Conservation (phyloP, 1,140 invertebrate species). For the Drosophila kikkawai region DNA sequence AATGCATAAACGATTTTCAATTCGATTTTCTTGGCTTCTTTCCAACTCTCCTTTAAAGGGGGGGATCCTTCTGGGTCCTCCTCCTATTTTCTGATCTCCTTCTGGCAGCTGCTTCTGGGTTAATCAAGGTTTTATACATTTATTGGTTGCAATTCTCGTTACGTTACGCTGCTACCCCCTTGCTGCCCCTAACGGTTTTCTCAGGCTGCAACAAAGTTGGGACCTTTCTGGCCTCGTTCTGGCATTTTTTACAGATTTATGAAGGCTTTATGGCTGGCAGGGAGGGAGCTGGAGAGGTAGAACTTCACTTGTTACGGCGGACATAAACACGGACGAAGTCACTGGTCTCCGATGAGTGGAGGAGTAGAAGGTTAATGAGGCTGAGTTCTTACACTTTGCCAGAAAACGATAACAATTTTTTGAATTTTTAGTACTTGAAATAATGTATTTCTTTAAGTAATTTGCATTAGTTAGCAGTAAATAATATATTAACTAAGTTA, state of each 20-base stretch:
- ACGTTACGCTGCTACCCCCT: constrained; percentile 32
- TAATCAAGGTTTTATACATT: constrained; percentile 76
- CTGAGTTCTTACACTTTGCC: constrained; percentile 7
- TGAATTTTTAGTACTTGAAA: background rate
- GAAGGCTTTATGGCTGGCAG: constrained; percentile 18
- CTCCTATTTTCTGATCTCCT: constrained; percentile 9
- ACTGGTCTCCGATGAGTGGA: background rate
- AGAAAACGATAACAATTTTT: background rate
- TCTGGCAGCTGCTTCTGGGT: constrained; percentile 56
- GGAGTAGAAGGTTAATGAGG: constrained; percentile 22
- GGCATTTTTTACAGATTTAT: constrained; percentile 50
- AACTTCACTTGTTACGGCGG: constrained; percentile 17
- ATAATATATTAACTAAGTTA: no score
- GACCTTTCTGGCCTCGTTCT: constrained; percentile 21
- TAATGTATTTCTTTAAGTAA: background rate
- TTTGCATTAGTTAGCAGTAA: background rate
- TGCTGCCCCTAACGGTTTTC: constrained; percentile 57
- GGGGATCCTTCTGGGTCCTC: background rate
- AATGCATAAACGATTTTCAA: constrained; percentile 28
- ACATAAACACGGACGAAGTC: constrained; percentile 25
- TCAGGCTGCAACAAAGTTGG: constrained; percentile 54
- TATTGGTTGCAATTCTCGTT: constrained; percentile 66
- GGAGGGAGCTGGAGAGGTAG: background rate
- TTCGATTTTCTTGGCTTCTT: constrained; percentile 16
- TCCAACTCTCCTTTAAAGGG: background rate